A percentile compares a stretch with the other conserved stretches of the same genome.
Conservation (phyloP, 37 sponge, comb jelly and placozoan genomes). For the Crambe crambe region DNA sequence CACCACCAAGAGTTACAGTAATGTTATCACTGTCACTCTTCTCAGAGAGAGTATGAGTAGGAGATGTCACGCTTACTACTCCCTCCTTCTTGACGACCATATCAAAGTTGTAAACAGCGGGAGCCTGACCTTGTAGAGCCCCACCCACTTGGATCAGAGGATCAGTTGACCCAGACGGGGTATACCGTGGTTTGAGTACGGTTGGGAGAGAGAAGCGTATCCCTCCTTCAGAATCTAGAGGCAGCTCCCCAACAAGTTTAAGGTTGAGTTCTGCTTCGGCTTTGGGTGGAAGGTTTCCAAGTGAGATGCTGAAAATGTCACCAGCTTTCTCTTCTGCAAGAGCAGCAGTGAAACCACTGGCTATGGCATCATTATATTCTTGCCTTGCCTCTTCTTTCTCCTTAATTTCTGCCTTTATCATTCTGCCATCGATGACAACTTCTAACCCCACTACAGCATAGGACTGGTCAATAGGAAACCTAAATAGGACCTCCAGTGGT, state of each 20-base stretch:
- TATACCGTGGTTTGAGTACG: slow-evolving; percentile 62
- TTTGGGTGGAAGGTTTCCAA: slow-evolving; percentile 78
- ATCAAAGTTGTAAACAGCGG: slow-evolving; percentile 42
- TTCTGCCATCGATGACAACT: slow-evolving; percentile 64
- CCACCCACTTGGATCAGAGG: not conserved
- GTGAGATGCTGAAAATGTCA: slow-evolving; percentile 79
- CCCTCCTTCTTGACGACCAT: slow-evolving; percentile 9
- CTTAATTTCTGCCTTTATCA: slow-evolving; percentile 57
- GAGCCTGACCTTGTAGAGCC: not conserved
- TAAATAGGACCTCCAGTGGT: slow-evolving; percentile 72
- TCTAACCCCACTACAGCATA: slow-evolving; percentile 72
- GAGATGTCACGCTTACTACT: slow-evolving; percentile 50
- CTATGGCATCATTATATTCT: slow-evolving; percentile 74
- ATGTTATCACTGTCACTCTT: not conserved
- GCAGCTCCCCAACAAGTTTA: slow-evolving; percentile 66
- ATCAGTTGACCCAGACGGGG: slow-evolving; percentile 26
- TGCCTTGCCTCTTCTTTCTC: slow-evolving; percentile 77
- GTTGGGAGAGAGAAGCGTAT: slow-evolving; percentile 60
- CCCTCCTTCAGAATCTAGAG: slow-evolving; percentile 47
- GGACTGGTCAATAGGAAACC: slow-evolving; percentile 75
- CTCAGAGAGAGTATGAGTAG: slow-evolving; percentile 45
- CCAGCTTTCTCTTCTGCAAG: slow-evolving; percentile 66
- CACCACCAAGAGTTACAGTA: not conserved
- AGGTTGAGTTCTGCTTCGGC: slow-evolving; percentile 58
- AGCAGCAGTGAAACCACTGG: slow-evolving; percentile 73